These are phyloP conservation scores for Lasius platythorax DNA, from an alignment of 2,888 invertebrate species.

Conservation along the genomic window DNA sequence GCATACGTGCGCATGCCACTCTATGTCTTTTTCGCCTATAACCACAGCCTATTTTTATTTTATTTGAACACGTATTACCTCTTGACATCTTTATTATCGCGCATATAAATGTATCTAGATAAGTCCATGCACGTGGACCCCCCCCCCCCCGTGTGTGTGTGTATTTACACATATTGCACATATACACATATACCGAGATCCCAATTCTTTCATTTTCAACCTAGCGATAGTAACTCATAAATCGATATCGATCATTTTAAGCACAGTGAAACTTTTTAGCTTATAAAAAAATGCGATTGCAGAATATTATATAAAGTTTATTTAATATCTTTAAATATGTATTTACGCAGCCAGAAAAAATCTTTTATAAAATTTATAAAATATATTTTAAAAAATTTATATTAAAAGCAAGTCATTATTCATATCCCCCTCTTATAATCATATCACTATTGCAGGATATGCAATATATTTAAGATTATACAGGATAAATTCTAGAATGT, in stretches of 20 bases:
- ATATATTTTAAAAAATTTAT: no score
- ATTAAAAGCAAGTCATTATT: not conserved
- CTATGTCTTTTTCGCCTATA: not conserved
- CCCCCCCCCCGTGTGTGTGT: not conserved
- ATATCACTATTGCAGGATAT: not conserved
- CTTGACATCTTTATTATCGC: slow-evolving; percentile 37
- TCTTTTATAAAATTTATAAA: not conserved
- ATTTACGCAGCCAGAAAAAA: not conserved
- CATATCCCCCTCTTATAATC: not conserved
- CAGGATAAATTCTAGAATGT: no score
- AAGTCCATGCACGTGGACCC: slow-evolving; percentile 1
- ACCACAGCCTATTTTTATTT: slow-evolving; percentile 22
- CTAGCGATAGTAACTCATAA: slow-evolving; percentile 6
- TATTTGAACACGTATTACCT: slow-evolving; percentile 28
- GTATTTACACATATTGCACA: not conserved
- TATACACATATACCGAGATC: not conserved
- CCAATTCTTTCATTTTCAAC: slow-evolving; percentile 16
- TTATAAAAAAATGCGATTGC: not conserved
- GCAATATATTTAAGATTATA: no score
- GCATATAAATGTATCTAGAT: slow-evolving; percentile 12
- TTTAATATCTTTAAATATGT: not conserved
- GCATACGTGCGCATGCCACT: not conserved
- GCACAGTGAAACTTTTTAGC: not conserved
- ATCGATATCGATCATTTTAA: slow-evolving; percentile 1
- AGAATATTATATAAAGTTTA: not conserved